phyloP scores from a whole-genome alignment of 1,140 invertebrate species.

The Acromyrmex echinatior region DNA sequence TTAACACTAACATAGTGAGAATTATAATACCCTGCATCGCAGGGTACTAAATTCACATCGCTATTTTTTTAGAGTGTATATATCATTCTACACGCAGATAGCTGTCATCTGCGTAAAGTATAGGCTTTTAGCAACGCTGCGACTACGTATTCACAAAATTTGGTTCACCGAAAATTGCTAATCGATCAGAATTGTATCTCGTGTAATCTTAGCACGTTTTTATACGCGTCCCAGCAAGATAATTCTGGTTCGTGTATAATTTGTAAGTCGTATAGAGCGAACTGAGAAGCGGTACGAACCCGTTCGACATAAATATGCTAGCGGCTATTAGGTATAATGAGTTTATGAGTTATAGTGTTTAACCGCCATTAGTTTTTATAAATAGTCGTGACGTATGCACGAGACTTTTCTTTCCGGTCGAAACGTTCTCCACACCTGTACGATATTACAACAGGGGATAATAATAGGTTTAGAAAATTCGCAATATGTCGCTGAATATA shows the following conservation, averaged over 20 bases:
- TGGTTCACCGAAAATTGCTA: constrained; percentile 10
- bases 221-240: constrained; percentile 2
- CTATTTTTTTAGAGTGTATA: neutral
- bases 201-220: constrained; percentile 43
- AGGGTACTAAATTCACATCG: too few relatives aligned
- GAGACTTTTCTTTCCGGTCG: constrained; percentile 43
- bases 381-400: constrained; percentile 38
- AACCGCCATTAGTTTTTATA: constrained; percentile 57
- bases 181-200: constrained; percentile 16
- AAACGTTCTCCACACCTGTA: constrained; percentile 55
- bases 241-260: constrained; percentile 31
- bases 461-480: constrained; percentile 61
- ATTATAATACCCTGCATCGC: too few relatives aligned
- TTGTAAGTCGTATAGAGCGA: neutral
- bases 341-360: constrained; percentile 48
- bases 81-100: neutral
- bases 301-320: constrained; percentile 47
- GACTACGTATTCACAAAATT: neutral
- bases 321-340: constrained; percentile 59
- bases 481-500: constrained; percentile 35
- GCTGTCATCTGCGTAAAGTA: neutral
- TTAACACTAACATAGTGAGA: too few relatives aligned
- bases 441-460: constrained; percentile 65
- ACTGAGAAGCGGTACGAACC: constrained; percentile 10
- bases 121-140: neutral